A percentile compares a stretch with the other conserved stretches of the same genome.
Evolutionary conservation across 2,888 invertebrate genomes (phyloP).

Genomic region (Gandaritis pyraliata): DNA sequence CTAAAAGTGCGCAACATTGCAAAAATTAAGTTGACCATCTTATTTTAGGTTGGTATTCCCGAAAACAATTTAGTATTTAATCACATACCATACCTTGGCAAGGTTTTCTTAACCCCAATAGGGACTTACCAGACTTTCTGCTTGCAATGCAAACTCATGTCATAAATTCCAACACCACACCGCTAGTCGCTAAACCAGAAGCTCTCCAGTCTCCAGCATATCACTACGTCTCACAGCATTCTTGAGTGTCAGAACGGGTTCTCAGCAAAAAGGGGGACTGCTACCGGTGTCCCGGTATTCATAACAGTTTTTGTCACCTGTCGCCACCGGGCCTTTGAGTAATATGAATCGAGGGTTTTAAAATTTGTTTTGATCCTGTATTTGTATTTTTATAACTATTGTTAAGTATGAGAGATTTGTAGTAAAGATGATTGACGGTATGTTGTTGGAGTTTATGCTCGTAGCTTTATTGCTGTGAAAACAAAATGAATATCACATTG

Average conservation of each 20-base stretch:
- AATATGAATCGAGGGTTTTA: constrained; percentile 44
- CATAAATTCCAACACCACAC: constrained; percentile 18
- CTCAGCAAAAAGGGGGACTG: constrained; percentile 65
- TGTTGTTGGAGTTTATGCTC: constrained; percentile 13
- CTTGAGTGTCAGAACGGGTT: constrained; percentile 70
- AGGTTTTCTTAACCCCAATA: too few relatives aligned
- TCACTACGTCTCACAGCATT: constrained; percentile 56
- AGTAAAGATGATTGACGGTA: constrained; percentile 25
- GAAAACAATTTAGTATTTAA: too few relatives aligned
- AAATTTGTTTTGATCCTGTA: constrained; percentile 17
- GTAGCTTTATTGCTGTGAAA: constrained; percentile 12
- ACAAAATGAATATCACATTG: constrained; percentile 11
- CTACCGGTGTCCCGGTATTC: constrained; percentile 59
- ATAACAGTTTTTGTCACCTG: constrained; percentile 78
- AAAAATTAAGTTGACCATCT: too few relatives aligned
- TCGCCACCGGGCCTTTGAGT: constrained; percentile 57
- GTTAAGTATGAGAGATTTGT: constrained; percentile 12
- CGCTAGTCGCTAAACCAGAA: constrained; percentile 23
- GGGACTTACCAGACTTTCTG: too few relatives aligned
- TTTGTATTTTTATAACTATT: constrained; percentile 15
- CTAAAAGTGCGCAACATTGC: too few relatives aligned
- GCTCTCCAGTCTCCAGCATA: constrained; percentile 17
- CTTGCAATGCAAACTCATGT: constrained; percentile 13
- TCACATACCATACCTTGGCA: too few relatives aligned
- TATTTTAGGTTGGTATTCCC: too few relatives aligned